A percentile compares a stretch with the other conserved stretches of the same genome.
Evolutionary conservation across 1,140 invertebrate genomes (phyloP).

Genomic region (Platyscapa corneri): DNA sequence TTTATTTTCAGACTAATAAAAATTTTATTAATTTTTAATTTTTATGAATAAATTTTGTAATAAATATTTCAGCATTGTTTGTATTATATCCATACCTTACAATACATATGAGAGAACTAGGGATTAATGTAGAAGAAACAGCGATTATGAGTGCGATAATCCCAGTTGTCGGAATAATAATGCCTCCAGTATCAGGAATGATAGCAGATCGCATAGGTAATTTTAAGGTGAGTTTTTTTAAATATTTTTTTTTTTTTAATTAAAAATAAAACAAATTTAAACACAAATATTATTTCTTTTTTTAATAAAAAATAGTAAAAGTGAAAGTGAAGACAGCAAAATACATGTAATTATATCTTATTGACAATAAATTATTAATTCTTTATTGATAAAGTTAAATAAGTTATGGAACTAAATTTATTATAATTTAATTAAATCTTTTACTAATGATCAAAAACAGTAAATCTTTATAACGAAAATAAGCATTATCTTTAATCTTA

Average conservation of each 20-base stretch:
- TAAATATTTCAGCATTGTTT: constrained; percentile 76
- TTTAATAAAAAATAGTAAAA: no score
- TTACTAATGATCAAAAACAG: no score
- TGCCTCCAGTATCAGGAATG: constrained; percentile 85
- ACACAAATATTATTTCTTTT: no score
- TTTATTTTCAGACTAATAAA: no score
- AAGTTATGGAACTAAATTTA: no score
- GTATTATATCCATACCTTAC: constrained; percentile 89
- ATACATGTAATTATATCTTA: no score
- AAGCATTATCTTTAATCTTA: no score
- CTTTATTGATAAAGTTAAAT: no score
- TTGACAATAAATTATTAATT: no score
- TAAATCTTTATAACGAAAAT: no score
- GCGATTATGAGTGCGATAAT: constrained; percentile 90
- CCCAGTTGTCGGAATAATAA: constrained; percentile 84
- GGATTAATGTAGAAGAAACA: constrained; percentile 88
- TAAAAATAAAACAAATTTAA: background rate
- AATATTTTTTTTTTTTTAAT: background rate
- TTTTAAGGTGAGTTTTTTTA: constrained; percentile 79
- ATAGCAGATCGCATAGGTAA: constrained; percentile 87
- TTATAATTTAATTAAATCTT: no score
- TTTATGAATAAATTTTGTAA: background rate
- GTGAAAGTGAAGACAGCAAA: no score
- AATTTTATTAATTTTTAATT: background rate
- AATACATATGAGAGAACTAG: constrained; percentile 89